Evolutionary conservation across 2,888 invertebrate genomes (phyloP).

Genomic region (Lochmaea crataegi): DNA sequence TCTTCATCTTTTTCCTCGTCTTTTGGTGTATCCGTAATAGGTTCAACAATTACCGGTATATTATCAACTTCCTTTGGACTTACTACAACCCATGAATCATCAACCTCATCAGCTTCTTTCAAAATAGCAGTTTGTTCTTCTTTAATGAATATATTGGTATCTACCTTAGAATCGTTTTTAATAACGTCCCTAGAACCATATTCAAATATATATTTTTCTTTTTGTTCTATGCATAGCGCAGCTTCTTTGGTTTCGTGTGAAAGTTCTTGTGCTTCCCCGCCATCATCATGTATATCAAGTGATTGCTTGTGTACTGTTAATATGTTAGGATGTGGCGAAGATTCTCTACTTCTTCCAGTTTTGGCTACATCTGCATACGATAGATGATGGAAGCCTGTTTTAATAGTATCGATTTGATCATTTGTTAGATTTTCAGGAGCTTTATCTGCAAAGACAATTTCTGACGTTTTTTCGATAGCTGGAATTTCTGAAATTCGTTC

Average conservation of each 20-base stretch:
- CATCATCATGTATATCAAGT: neutral
- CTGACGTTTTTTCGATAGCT: neutral
- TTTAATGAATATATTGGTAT: slow-evolving; percentile 4
- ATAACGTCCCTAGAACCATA: slow-evolving; percentile 46
- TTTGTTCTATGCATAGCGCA: neutral
- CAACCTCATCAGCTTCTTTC: neutral
- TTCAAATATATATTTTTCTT: slow-evolving; percentile 35
- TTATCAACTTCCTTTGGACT: neutral
- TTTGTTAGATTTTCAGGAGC: neutral
- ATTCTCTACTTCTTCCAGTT: slow-evolving; percentile 50
- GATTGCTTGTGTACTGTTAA: slow-evolving; percentile 2
- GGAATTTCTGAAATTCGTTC: neutral
- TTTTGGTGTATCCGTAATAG: slow-evolving; percentile 9
- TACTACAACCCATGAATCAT: neutral
- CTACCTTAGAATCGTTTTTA: slow-evolving; percentile 44
- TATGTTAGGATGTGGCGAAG: slow-evolving; percentile 44
- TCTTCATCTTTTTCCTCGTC: neutral
- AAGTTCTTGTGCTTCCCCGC: neutral
- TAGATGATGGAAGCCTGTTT: slow-evolving; percentile 32
- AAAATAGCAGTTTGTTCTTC: slow-evolving; percentile 11
- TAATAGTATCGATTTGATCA: slow-evolving; percentile 2
- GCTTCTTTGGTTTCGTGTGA: too few relatives aligned
- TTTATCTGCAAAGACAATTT: neutral
- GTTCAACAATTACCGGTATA: too few relatives aligned
- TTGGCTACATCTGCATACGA: slow-evolving; percentile 52